Conservation (phyloP, 2,113 vertebrate species). For the Eptesicus fuscus region DNA sequence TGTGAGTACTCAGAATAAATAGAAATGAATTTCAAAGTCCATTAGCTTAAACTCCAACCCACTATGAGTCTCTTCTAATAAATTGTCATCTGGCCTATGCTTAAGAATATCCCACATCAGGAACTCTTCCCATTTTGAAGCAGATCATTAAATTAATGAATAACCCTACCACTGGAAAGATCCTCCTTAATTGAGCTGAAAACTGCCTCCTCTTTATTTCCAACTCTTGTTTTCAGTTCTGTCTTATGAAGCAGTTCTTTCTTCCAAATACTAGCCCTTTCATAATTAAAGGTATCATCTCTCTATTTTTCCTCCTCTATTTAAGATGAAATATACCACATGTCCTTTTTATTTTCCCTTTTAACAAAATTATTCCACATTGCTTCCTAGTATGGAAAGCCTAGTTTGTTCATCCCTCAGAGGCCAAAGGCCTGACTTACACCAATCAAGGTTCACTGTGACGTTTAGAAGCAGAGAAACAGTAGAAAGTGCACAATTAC, state of each 20-base stretch:
- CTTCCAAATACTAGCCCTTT: neutral
- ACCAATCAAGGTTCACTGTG: neutral
- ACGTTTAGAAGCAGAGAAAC: neutral
- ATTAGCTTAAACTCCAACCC: neutral
- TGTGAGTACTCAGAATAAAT: slow-evolving; percentile 13
- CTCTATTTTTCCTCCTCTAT: neutral
- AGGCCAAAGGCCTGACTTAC: neutral
- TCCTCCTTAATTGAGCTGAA: neutral
- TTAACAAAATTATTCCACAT: neutral
- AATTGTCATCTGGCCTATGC: neutral
- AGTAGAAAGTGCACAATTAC: neutral
- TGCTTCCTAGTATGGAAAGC: neutral
- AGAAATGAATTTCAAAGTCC: neutral
- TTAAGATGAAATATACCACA: neutral
- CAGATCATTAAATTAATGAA: slow-evolving; percentile 41
- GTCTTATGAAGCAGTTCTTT: neutral
- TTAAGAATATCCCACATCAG: neutral
- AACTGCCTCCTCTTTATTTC: neutral
- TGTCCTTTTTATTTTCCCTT: neutral
- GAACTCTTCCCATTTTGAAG: neutral
- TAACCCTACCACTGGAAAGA: neutral
- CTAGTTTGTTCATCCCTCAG: neutral
- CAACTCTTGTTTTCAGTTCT: neutral
- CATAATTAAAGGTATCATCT: neutral
- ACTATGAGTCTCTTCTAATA: neutral